These are phyloP conservation scores for Germaria angustata DNA, from an alignment of 2,888 invertebrate genomes.

Conservation along the genomic window DNA sequence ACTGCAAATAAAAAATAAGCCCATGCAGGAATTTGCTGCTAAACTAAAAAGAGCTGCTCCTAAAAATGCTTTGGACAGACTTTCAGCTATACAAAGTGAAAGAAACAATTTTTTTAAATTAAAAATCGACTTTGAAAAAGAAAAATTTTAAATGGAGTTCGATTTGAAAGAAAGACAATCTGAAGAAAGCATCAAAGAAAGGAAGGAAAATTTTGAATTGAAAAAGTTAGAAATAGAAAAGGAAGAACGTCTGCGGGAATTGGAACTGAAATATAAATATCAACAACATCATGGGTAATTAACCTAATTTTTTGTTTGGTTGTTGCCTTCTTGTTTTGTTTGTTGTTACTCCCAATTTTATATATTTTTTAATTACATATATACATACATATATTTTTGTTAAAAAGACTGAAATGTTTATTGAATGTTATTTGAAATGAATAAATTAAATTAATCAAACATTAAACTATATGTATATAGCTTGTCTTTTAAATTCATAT, in stretches of 20 bases:
- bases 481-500: neutral
- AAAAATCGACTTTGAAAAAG: constrained; percentile 13
- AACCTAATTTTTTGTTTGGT: too few species aligned
- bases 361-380: too few species aligned
- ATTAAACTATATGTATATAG: neutral
- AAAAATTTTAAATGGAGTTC: constrained; percentile 9
- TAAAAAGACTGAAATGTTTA: too few species aligned
- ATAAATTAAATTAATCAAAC: neutral
- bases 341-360: too few species aligned
- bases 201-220: too few species aligned
- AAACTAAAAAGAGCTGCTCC: constrained; percentile 8
- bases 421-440: too few species aligned
- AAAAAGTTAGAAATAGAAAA: too few species aligned
- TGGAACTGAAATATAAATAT: neutral
- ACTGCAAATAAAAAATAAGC: neutral
- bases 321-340: too few species aligned
- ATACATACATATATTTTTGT: too few species aligned
- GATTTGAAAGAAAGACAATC: neutral
- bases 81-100: constrained; percentile 2
- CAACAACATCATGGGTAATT: too few species aligned
- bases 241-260: neutral
- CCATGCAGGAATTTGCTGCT: constrained; percentile 3
- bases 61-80: constrained; percentile 1
- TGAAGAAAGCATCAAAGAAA: neutral
- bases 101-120: neutral